Percentiles rank a stretch among this genome's conserved stretches.
Conservation (phyloP, 2,797 vertebrate species). For the Poecilia wingei region DNA sequence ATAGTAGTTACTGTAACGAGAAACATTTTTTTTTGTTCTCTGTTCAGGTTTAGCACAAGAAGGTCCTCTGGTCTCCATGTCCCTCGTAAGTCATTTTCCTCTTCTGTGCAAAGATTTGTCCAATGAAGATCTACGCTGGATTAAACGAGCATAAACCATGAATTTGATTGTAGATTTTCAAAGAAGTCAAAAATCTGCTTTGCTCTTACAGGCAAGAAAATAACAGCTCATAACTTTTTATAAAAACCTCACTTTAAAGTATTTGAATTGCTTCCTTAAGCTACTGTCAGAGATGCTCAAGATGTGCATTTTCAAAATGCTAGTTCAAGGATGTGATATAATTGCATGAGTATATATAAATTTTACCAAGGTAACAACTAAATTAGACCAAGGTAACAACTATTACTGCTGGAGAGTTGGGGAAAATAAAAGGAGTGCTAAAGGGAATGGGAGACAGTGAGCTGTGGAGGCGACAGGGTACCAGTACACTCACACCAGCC, state of each 20-base stretch:
- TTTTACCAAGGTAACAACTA: constrained; percentile 75
- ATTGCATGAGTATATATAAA: constrained; percentile 70
- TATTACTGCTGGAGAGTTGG: constrained; percentile 66
- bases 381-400: constrained; percentile 76
- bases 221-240: background rate
- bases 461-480: constrained; percentile 46
- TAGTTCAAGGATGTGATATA: constrained; percentile 65
- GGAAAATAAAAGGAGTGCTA: constrained; percentile 50
- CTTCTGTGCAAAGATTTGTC: background rate
- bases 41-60: background rate
- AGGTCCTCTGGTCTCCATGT: background rate
- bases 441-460: constrained; percentile 41
- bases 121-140: background rate
- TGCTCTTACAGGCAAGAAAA: background rate
- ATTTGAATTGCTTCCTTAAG: background rate
- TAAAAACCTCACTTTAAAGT: background rate
- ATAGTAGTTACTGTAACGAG: background rate
- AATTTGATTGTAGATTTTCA: background rate
- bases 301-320: constrained; percentile 41
- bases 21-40: background rate
- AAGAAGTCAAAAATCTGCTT: background rate
- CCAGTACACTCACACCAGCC: constrained; percentile 63
- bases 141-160: background rate
- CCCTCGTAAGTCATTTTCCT: background rate
- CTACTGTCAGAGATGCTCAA: background rate